Conservation (phyloP, 1,140 invertebrate species). For the Solenopsis invicta region DNA sequence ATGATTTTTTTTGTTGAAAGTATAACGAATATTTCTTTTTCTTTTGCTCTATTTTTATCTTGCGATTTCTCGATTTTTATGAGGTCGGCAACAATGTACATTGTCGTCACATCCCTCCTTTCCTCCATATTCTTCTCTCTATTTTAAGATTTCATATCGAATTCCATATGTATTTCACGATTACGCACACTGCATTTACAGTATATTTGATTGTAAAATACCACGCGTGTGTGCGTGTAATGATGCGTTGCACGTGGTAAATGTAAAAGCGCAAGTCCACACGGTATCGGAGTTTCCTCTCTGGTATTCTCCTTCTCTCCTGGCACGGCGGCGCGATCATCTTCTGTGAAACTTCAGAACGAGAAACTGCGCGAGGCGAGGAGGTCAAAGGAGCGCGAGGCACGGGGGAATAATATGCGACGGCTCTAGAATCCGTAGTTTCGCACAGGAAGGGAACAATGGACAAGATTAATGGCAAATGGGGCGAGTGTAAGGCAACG, state of each 20-base stretch:
- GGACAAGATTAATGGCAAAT: constrained; percentile 80
- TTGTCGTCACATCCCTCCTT: neutral
- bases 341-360: constrained; percentile 54
- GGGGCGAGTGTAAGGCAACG: constrained; percentile 62
- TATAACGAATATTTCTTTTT: constrained; percentile 1
- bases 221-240: neutral
- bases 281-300: constrained; percentile 17
- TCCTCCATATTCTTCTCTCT: neutral
- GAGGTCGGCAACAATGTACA: neutral
- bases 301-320: constrained; percentile 24
- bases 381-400: constrained; percentile 54
- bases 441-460: constrained; percentile 77
- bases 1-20: neutral
- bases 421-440: constrained; percentile 77
- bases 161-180: neutral
- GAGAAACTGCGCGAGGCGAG: constrained; percentile 53
- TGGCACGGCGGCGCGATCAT: constrained; percentile 27
- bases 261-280: constrained; percentile 15
- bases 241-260: neutral
- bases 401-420: constrained; percentile 74
- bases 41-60: neutral
- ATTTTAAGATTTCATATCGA: neutral
- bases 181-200: constrained; percentile 4
- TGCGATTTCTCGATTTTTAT: neutral
- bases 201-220: constrained; percentile 18